Evolutionary conservation across 2,113 vertebrate genomes (phyloP), one percentile per base, ranked within the genome.

Genomic region (Lipophrys pholis): DNA sequence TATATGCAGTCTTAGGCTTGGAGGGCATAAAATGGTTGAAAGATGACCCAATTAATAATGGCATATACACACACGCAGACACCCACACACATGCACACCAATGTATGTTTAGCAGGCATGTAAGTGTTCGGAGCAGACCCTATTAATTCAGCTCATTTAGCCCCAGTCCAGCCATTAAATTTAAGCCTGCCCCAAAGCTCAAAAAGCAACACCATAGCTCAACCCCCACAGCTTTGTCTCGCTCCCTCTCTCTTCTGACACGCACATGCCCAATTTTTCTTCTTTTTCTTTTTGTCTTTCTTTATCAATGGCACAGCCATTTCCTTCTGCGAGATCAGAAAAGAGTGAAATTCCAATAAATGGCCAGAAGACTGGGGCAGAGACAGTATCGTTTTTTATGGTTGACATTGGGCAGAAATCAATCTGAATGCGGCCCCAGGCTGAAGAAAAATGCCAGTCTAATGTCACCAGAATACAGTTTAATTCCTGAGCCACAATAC

Each of bases 81-180:
- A 73, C 70, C 49, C 72, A 68, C 80, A 67, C 67, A 49, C 77
- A 41, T 40, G 36, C 65, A 67, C 61, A 68, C 56, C 74, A 63
- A 76, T 83, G 68, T 86, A 90, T 87, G 87, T 91, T 93, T 84
- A 91, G 87, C 73, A 87, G 88, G 89, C 91, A 89, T 92, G 84
- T 86, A 93, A 91, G 82, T 93, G 88, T 82, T 81, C 55, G 74
- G 80, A 91, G 81, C 84, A 83, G 85, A 90, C 78, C 88, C 81
- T 80, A 90, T 94, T 94, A 92, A 93, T 92, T 93, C 92, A 92
- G 90, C 85, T 91, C 87, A 92, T 92, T 93, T 91, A 92, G 84
- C 82, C 82, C 52, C 75, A 91, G 85, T 85, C 83, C 84, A 93
- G 68, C 89, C 88, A 90, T 92, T 92, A 91, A 92, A 92, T 90